Percentiles rank a stretch among this genome's conserved stretches.
phyloP scores from a whole-genome alignment of 92 coral and sea anemone species.

The Ricordea florida region DNA sequence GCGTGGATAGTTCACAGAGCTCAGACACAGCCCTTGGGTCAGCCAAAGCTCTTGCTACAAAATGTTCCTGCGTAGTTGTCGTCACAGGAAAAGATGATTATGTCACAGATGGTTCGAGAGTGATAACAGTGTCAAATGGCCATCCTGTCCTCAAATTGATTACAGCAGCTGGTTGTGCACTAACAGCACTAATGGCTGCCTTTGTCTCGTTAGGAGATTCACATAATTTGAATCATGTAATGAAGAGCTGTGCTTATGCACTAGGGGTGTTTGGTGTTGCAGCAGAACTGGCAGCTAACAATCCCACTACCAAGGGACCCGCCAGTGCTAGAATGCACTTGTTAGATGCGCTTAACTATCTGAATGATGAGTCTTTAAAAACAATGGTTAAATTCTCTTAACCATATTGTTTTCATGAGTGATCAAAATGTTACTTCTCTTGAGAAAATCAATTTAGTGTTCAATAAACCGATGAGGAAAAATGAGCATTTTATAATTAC shows the following conservation, averaged over 20 bases:
- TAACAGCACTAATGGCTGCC: slow-evolving; percentile 38
- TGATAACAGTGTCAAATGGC: slow-evolving; percentile 49
- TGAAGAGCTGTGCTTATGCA: slow-evolving; percentile 49
- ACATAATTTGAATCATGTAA: slow-evolving; percentile 21
- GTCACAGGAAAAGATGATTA: slow-evolving; percentile 46
- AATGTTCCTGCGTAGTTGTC: slow-evolving; percentile 55
- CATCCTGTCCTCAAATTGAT: slow-evolving; percentile 32
- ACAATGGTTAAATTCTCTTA: slow-evolving; percentile 36
- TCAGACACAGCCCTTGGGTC: slow-evolving; percentile 42
- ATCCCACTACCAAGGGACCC: slow-evolving; percentile 32
- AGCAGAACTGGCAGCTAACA: slow-evolving; percentile 35
- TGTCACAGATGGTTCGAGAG: slow-evolving; percentile 46
- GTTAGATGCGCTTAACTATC: slow-evolving; percentile 31
- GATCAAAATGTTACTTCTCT: too few relatives aligned
- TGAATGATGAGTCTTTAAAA: background rate
- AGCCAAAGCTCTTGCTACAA: slow-evolving; percentile 40
- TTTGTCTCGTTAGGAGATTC: slow-evolving; percentile 44
- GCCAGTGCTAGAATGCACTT: slow-evolving; percentile 54
- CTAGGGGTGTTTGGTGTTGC: slow-evolving; percentile 50
- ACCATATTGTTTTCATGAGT: too few relatives aligned
- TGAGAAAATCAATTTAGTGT: too few relatives aligned
- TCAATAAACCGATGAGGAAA: too few relatives aligned
- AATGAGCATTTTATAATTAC: too few relatives aligned
- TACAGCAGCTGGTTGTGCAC: slow-evolving; percentile 54
- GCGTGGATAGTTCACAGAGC: slow-evolving; percentile 46